Conservation (phyloP, 2,888 invertebrate species). For the Cryptophagus acutangulus region DNA sequence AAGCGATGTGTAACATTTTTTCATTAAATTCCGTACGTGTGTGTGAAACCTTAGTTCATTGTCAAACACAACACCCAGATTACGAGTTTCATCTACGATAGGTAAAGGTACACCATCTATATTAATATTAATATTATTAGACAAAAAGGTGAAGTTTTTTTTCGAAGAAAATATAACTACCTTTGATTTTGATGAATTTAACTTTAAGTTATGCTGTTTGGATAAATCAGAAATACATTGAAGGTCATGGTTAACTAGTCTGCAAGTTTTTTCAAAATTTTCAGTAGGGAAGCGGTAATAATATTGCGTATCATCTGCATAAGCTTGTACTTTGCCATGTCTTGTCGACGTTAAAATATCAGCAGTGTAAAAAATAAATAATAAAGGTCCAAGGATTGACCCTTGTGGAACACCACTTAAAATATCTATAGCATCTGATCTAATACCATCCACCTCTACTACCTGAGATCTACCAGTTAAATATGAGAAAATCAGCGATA, state of each 20-base stretch:
- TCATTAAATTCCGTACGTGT: neutral
- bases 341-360: constrained; percentile 1
- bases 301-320: constrained; percentile 6
- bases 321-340: constrained; percentile 1
- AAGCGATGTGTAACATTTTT: neutral
- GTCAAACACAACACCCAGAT: constrained; percentile 9
- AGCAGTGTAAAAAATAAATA: constrained; percentile 6
- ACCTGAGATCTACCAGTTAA: neutral
- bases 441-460: neutral
- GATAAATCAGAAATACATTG: neutral
- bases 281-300: constrained; percentile 1
- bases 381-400: constrained; percentile 3
- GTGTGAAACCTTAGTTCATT: constrained; percentile 2
- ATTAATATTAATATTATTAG: constrained; percentile 7
- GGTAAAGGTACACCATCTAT: constrained; percentile 5
- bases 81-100: neutral
- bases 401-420: constrained; percentile 6
- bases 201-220: constrained; percentile 1
- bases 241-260: constrained; percentile 1
- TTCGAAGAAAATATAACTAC: neutral
- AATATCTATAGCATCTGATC: neutral
- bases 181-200: constrained; percentile 5
- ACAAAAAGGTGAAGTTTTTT: constrained; percentile 3
- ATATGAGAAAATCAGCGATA: neutral
- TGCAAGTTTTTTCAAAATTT: neutral